A percentile compares a stretch with the other conserved stretches of the same genome.
These are phyloP conservation scores for Holothuria scabra DNA, from an alignment of 53 echinoderm and acorn worm genomes.

Conservation along the genomic window DNA sequence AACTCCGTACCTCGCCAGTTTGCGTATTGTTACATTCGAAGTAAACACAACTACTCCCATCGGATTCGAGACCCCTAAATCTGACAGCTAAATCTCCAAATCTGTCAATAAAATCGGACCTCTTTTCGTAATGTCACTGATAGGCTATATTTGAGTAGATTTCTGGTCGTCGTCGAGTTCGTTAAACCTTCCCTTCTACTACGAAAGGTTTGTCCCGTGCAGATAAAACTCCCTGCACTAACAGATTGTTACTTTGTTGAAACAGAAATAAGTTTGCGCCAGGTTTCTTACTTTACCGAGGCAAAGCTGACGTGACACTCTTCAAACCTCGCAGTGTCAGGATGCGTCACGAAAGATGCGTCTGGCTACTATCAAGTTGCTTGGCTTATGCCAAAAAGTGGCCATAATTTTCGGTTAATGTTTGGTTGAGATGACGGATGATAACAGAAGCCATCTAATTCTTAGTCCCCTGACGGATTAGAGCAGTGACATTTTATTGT, in stretches of 20 bases:
- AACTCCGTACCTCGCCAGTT: too few species aligned
- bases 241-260: too few species aligned
- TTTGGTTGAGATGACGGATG: constrained; percentile 17
- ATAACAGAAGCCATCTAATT: not conserved
- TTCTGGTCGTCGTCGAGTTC: not conserved
- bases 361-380: constrained; percentile 29
- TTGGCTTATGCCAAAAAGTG: constrained; percentile 30
- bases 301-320: too few species aligned
- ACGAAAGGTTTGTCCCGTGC: too few species aligned
- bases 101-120: constrained; percentile 28
- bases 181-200: too few species aligned
- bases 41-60: too few species aligned
- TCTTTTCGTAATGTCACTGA: constrained; percentile 31
- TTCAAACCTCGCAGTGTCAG: too few species aligned
- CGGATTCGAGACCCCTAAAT: not conserved
- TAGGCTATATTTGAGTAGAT: not conserved
- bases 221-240: too few species aligned
- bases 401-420: constrained; percentile 34
- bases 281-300: too few species aligned
- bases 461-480: constrained; percentile 10
- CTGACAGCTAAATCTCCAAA: constrained; percentile 13
- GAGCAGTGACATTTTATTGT: not conserved
- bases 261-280: too few species aligned
- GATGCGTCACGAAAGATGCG: too few species aligned
- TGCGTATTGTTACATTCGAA: too few species aligned